phyloP scores from a whole-genome alignment of 2,797 vertebrate species.

The Anableps anableps region DNA sequence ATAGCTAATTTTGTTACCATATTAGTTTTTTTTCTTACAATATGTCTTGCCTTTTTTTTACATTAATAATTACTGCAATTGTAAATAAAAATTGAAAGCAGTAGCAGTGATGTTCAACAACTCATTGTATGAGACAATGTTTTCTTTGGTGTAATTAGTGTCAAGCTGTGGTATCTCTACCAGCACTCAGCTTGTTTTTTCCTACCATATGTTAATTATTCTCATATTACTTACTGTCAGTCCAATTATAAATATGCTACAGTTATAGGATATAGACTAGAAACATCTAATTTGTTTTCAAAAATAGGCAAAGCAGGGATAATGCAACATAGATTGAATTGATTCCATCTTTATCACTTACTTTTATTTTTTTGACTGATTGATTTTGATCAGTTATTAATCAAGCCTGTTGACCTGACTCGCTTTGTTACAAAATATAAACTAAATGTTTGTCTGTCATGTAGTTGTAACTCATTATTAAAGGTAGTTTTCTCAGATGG shows the following conservation, averaged over 20 bases:
- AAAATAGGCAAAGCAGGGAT: background rate
- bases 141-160: slow-evolving; percentile 15
- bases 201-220: slow-evolving; percentile 19
- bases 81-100: background rate
- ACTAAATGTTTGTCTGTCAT: background rate
- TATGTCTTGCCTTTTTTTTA: slow-evolving; percentile 2
- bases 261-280: background rate
- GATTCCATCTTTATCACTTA: background rate
- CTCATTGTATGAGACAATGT: background rate
- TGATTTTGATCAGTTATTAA: background rate
- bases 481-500: background rate
- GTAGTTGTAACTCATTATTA: background rate
- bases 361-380: background rate
- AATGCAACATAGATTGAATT: background rate
- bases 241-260: background rate
- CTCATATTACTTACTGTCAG: slow-evolving; percentile 7
- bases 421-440: background rate
- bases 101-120: background rate
- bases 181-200: slow-evolving; percentile 16
- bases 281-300: background rate
- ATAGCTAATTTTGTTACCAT: background rate
- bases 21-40: background rate
- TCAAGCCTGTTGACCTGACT: background rate
- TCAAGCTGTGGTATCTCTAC: slow-evolving; percentile 4
- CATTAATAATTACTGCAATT: background rate